Evolutionary conservation across 2,797 vertebrate species (phyloP), one percentile per base, ranked within the genome.

Genomic region (Anniella stebbinsi): DNA sequence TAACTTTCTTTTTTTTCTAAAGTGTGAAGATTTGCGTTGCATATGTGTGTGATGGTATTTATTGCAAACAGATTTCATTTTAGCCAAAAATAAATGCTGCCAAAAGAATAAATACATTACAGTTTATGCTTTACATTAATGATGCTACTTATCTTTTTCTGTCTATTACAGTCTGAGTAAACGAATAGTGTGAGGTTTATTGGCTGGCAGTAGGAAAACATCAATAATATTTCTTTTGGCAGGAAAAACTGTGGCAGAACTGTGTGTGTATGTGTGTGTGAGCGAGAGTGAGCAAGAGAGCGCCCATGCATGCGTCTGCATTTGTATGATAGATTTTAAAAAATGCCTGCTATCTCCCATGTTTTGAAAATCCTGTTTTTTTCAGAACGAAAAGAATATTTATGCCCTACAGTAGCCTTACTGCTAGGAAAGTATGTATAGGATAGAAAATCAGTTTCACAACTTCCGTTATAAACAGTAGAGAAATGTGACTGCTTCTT

Each of bases 141-240:
- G 89, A 92, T 87, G 77, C 87, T 94, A 84, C 92, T 94, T 95
- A 93, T 89, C 88, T 96, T 89, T 93, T 86, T 90, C 60, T 89
- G 92, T 88, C 88, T 93, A 66, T 92, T 93, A 89, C 81, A 86
- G 84, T 90, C 92, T 94, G 93, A 91, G 92, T 92, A 90, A 95
- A 94, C 89, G 38, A 92, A 94, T 95, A 95, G 95, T 92, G 91
- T 93, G 93, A 92, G 86, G 87, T 91, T 95, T 96, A 95, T 95
- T 95, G 92, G 91, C 86, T 93, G 84, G 48, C 91, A 93, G 92
- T 91, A 95, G 76, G 85, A 94, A 94, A 95, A 82, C 92, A 96
- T 96, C 92, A 94, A 92, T 95, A 96, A 94, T 0, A 23, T 94
- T 96, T 94, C 87, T 82, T 88, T 95, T 94, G 94, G 91, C 92